These are phyloP conservation scores for Dermolepida albohirtum DNA, from an alignment of 2,888 invertebrate genomes.

Conservation along the genomic window DNA sequence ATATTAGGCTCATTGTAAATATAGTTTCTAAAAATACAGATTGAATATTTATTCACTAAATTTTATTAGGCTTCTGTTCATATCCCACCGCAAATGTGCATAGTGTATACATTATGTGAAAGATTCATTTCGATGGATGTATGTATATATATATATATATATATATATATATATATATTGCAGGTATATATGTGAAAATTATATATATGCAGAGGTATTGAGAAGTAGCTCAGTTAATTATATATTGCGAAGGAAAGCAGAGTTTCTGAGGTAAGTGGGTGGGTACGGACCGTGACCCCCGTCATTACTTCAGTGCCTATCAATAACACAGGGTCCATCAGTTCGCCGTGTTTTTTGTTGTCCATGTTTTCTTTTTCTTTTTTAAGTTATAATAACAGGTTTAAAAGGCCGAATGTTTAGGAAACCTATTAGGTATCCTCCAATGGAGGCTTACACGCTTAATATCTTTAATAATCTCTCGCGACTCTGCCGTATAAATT, in stretches of 20 bases:
- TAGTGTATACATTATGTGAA: too few relatives aligned
- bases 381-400: constrained; percentile 61
- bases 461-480: constrained; percentile 61
- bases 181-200: too few relatives aligned
- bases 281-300: constrained; percentile 52
- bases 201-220: background rate
- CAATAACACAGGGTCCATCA: constrained; percentile 50
- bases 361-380: constrained; percentile 48
- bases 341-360: constrained; percentile 49
- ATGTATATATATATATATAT: background rate
- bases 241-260: constrained; percentile 32
- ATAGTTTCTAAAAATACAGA: too few relatives aligned
- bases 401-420: constrained; percentile 56
- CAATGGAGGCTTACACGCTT: constrained; percentile 56
- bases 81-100: too few relatives aligned
- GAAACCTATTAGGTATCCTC: constrained; percentile 53
- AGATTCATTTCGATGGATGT: too few relatives aligned
- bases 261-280: constrained; percentile 30
- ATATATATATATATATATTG: too few relatives aligned
- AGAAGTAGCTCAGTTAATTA: constrained; percentile 28
- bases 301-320: constrained; percentile 53
- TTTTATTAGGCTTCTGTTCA: too few relatives aligned
- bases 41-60: too few relatives aligned
- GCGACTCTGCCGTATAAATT: constrained; percentile 59
- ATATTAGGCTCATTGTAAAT: too few relatives aligned